Conservation (phyloP, 2,888 invertebrate genomes). For the Hyles lineata region DNA sequence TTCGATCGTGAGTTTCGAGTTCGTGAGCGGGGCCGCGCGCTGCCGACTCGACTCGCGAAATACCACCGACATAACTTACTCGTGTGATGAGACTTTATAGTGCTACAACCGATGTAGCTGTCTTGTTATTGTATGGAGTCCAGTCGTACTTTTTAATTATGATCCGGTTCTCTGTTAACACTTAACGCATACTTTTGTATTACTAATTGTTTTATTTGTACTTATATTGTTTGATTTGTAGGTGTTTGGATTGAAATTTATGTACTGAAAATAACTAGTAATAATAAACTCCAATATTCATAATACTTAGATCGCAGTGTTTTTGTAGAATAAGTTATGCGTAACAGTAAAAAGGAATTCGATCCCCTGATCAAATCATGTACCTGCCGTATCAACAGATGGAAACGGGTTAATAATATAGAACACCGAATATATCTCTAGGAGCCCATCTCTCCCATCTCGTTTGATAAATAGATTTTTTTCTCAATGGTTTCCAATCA, state of each 20-base stretch:
- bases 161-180: conserved; percentile 11
- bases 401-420: conserved; percentile 79
- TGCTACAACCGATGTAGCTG: conserved; percentile 42
- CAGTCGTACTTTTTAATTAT: conserved; percentile 16
- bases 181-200: no score
- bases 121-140: conserved; percentile 28
- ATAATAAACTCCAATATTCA: no score
- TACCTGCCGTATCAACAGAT: conserved; percentile 13
- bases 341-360: conserved; percentile 5
- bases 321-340: neutral
- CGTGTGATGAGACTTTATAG: conserved; percentile 62
- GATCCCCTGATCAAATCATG: neutral
- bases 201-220: conserved; percentile 10
- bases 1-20: conserved; percentile 75
- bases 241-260: neutral
- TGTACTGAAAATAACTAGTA: neutral
- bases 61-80: conserved; percentile 60
- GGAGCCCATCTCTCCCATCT: conserved; percentile 76
- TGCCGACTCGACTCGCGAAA: conserved; percentile 54
- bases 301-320: neutral
- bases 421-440: conserved; percentile 69
- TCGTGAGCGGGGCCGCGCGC: conserved; percentile 55
- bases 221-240: neutral
- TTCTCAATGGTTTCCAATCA: conserved; percentile 70
- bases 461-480: conserved; percentile 79